These are phyloP conservation scores for Scylla paramamosain DNA, from an alignment of 1,140 invertebrate genomes.

Conservation along the genomic window DNA sequence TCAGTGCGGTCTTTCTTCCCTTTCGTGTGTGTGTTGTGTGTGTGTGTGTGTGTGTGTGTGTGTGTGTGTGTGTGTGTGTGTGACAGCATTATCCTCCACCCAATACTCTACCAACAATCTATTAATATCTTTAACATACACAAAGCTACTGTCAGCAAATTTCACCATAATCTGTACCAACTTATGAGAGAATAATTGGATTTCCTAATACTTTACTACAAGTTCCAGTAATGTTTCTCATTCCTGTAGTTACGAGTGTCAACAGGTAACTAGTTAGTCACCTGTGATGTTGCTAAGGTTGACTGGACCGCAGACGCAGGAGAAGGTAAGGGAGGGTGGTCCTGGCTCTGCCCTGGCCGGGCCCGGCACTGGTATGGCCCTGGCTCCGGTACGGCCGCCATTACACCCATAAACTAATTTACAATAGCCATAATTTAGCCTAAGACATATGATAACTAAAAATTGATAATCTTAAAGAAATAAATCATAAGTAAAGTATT, in stretches of 20 bases:
- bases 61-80: no score
- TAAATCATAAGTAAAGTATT: not conserved
- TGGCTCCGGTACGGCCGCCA: no score
- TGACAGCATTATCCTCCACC: no score
- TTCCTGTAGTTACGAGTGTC: not conserved
- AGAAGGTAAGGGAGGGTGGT: not conserved
- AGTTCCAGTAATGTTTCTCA: no score
- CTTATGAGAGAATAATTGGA: not conserved
- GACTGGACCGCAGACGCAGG: not conserved
- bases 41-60: no score
- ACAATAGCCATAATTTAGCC: not conserved
- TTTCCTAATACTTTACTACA: not conserved
- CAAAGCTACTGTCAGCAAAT: not conserved
- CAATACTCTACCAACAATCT: no score
- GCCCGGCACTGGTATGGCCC: no score
- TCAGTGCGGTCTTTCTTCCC: no score
- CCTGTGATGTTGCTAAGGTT: not conserved
- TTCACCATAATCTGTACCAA: not conserved
- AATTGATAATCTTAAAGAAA: not conserved
- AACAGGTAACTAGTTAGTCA: not conserved
- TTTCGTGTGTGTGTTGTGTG: no score
- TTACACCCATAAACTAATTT: not conserved
- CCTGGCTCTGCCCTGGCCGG: no score
- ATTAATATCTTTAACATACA: no score
- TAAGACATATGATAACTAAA: not conserved